Evolutionary conservation across 2,113 vertebrate species (phyloP), one percentile per base, ranked within the genome.

Genomic region (Perca flavescens): DNA sequence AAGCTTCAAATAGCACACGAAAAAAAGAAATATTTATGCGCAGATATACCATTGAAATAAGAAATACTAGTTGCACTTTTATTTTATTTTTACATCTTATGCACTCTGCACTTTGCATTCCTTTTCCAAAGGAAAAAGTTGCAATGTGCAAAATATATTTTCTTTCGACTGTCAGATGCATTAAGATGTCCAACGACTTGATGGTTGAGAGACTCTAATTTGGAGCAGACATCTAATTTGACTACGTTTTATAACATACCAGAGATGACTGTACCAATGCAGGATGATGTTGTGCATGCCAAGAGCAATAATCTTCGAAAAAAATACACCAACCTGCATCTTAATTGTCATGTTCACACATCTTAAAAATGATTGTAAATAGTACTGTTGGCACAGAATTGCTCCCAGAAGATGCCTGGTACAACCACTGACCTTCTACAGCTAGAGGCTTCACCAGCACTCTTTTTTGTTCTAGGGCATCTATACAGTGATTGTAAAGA

Each of bases 171-270:
- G 78, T 77, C 78, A 72, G 67, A 62, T 56, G 28, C 28, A 47
- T 63, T 22, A 73, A 82, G 60, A 49, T 50, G 56, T 86, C 73
- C 63, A 58, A 50, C 52, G 63, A 74, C 43, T 61, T 75, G 60
- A 82, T 78, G 80, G 75, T 75, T 83, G 65, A 74, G 69, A 68
- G 63, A 78, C n/a, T 79, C 31, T 70, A 49, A 69, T 64, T 58
- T 36, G 19, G 74, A 78, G 54, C 68, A 73, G 62, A 54, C 65
- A 16, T 83, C 22, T 70, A 46, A 69, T 46, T 63, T 71, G 53
- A 40, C 10, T 31, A 5, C 4, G 31, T 67, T 74, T 43, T 46
- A 31, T n/a, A 47, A 49, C 56, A 61, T 56, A 57, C 28, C 67
- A 72, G 31, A 53, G 46, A 60, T 61, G 14, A 60, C 19, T 34